Evolutionary conservation across 1,140 invertebrate species (phyloP).

Genomic region (Ganaspis sp.): DNA sequence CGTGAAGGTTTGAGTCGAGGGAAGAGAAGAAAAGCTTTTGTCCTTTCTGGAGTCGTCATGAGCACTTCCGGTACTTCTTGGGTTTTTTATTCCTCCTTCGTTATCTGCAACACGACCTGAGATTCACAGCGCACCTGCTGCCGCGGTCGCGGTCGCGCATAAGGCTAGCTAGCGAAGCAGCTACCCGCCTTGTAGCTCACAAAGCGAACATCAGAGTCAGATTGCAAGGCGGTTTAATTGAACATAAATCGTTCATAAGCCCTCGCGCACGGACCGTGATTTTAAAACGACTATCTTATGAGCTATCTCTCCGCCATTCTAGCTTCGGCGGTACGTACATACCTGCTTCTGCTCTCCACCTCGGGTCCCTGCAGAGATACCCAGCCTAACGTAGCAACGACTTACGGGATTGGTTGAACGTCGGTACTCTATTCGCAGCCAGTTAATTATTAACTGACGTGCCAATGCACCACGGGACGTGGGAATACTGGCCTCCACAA

Average conservation of each 20-base stretch:
- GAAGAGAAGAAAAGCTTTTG: conserved; percentile 49
- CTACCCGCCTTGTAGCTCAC: conserved; percentile 53
- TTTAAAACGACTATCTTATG: conserved; percentile 63
- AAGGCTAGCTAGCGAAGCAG: conserved; percentile 33
- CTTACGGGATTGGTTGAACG: conserved; percentile 37
- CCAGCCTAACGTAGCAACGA: conserved; percentile 27
- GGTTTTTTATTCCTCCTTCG: conserved; percentile 42
- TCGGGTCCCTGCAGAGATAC: conserved; percentile 38
- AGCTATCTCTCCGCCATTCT: conserved; percentile 55
- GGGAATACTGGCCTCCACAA: conserved; percentile 41
- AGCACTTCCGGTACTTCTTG: conserved; percentile 53
- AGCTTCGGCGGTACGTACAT: conserved; percentile 47
- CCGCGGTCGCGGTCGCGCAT: conserved; percentile 45
- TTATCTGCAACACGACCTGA: conserved; percentile 42
- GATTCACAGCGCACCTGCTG: conserved; percentile 47
- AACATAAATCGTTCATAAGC: conserved; percentile 69
- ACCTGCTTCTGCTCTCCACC: conserved; percentile 21
- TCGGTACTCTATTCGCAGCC: conserved; percentile 54
- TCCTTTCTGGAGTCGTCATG: conserved; percentile 36
- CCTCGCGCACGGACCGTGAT: conserved; percentile 56
- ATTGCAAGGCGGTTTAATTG: conserved; percentile 61
- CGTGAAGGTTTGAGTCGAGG: conserved; percentile 48
- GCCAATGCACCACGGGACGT: conserved; percentile 42
- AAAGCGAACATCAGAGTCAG: conserved; percentile 53
- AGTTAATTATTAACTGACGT: conserved; percentile 52